A percentile compares a stretch with the other conserved stretches of the same genome.
Conservation (phyloP, 2,797 vertebrate genomes). For the Scleropages formosus region DNA sequence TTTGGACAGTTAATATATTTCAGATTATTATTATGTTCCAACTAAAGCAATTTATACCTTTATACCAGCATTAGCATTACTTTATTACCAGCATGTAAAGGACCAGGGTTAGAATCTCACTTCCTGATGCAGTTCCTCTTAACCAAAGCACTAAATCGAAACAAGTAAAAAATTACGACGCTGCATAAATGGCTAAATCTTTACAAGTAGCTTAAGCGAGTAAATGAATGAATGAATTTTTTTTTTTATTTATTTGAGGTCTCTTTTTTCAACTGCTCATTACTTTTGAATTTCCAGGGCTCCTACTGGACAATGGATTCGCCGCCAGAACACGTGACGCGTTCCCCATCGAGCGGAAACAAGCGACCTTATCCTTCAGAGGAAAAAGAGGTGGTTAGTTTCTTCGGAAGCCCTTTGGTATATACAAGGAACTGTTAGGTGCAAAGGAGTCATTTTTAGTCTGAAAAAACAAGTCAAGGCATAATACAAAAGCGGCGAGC, state of each 20-base stretch:
- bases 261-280: background rate
- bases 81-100: too few species aligned
- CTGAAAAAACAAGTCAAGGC: conserved; percentile 6
- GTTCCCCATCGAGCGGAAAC: conserved; percentile 64
- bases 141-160: too few species aligned
- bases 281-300: conserved; percentile 70
- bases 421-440: background rate
- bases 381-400: conserved; percentile 40
- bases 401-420: background rate
- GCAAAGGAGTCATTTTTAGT: background rate
- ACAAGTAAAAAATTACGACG: too few species aligned
- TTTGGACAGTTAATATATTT: background rate
- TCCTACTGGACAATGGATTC: conserved; percentile 98
- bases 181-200: too few species aligned
- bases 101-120: too few species aligned
- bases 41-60: too few species aligned
- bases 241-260: background rate
- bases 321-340: conserved; percentile 59
- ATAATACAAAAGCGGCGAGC: background rate
- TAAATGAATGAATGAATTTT: too few species aligned
- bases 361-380: conserved; percentile 68
- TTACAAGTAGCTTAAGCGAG: too few species aligned
- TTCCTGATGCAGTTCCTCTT: too few species aligned
- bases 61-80: too few species aligned
- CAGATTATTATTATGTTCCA: too few species aligned